Evolutionary conservation across 2,797 vertebrate genomes (phyloP).

Genomic region (Karalla daura): DNA sequence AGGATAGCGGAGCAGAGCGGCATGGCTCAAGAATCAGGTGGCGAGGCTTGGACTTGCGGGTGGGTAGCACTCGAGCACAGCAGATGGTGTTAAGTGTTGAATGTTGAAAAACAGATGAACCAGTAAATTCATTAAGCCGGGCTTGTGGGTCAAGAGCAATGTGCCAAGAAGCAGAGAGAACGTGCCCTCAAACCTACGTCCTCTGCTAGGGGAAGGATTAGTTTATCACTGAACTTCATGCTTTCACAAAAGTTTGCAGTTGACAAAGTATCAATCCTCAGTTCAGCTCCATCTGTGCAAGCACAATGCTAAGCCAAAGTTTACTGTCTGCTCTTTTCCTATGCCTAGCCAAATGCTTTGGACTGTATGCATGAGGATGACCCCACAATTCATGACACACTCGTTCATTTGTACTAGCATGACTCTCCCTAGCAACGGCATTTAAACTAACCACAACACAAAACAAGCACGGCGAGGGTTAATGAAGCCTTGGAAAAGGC

Average conservation of each 20-base stretch:
- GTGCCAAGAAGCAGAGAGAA: slow-evolving; percentile 53
- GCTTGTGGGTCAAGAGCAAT: slow-evolving; percentile 58
- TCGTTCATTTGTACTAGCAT: slow-evolving; percentile 44
- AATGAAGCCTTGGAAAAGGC: slow-evolving; percentile 58
- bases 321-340: not conserved
- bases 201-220: not conserved
- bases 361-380: slow-evolving; percentile 13
- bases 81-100: slow-evolving; percentile 72
- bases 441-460: slow-evolving; percentile 49
- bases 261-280: not conserved
- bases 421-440: slow-evolving; percentile 32
- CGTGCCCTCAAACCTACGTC: slow-evolving; percentile 12
- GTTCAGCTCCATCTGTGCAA: not conserved
- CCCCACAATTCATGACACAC: slow-evolving; percentile 20
- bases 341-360: slow-evolving; percentile 35
- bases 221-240: slow-evolving; percentile 17
- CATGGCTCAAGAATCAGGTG: slow-evolving; percentile 50
- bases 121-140: slow-evolving; percentile 69
- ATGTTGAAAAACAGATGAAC: slow-evolving; percentile 70
- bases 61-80: slow-evolving; percentile 51
- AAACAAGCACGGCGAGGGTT: slow-evolving; percentile 51
- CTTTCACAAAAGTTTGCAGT: not conserved
- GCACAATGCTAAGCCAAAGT: not conserved
- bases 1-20: slow-evolving; percentile 30
- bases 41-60: slow-evolving; percentile 41